Evolutionary conservation across 2,888 invertebrate genomes (phyloP).

Genomic region (Heliconius charithonia): DNA sequence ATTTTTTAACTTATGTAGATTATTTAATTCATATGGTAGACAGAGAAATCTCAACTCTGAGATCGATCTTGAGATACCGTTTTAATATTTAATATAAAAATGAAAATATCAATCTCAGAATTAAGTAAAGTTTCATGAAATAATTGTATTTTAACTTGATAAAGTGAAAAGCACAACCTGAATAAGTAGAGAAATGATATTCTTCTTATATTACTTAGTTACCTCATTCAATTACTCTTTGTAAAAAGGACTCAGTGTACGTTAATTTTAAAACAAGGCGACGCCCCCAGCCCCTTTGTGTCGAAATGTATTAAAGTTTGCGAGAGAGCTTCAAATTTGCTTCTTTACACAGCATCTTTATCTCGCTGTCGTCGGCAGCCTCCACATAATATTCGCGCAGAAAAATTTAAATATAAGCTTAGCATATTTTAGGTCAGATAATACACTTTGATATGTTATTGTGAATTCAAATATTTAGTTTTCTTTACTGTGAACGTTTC

Average conservation of each 20-base stretch:
- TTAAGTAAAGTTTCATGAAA: too few species aligned
- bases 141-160: not conserved
- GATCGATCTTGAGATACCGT: too few species aligned
- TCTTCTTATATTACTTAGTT: not conserved
- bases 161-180: not conserved
- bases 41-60: too few species aligned
- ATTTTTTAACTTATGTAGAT: too few species aligned
- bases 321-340: slow-evolving; percentile 17
- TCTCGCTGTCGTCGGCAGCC: slow-evolving; percentile 1
- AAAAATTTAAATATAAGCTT: slow-evolving; percentile 2
- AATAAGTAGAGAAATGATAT: not conserved
- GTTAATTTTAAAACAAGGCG: slow-evolving; percentile 7
- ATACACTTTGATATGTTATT: slow-evolving; percentile 1
- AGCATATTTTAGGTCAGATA: slow-evolving; percentile 9
- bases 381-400: slow-evolving; percentile 1
- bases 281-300: slow-evolving; percentile 12
- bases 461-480: not conserved
- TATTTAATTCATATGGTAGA: too few species aligned
- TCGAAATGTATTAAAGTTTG: slow-evolving; percentile 13
- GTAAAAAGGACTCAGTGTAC: slow-evolving; percentile 10
- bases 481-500: too few species aligned
- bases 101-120: too few species aligned
- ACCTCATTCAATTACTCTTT: slow-evolving; percentile 20
- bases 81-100: too few species aligned
- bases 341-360: slow-evolving; percentile 20